A percentile compares a stretch with the other conserved stretches of the same genome.
phyloP scores from a whole-genome alignment of 2,888 invertebrate genomes.

The Neocrepidodera transversa region DNA sequence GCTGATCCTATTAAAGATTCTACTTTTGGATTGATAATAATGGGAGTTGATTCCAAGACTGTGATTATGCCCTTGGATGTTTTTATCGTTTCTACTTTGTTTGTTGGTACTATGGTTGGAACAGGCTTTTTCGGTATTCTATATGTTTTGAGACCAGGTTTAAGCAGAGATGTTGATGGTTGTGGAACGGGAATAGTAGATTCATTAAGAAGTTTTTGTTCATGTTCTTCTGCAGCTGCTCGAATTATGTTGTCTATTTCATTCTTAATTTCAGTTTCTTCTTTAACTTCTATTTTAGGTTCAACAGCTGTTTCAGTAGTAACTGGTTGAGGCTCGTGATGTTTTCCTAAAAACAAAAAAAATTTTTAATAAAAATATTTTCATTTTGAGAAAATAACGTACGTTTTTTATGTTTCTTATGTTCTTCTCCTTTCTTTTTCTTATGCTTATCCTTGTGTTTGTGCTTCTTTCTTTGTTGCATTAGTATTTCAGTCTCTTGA shows the following conservation, averaged over 20 bases:
- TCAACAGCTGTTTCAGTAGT: not conserved
- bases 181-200: slow-evolving; percentile 11
- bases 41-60: slow-evolving; percentile 39
- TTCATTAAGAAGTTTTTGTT: slow-evolving; percentile 44
- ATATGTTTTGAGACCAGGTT: slow-evolving; percentile 39
- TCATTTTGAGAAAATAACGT: slow-evolving; percentile 27
- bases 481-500: slow-evolving; percentile 48
- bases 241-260: slow-evolving; percentile 57
- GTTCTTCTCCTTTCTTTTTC: slow-evolving; percentile 51
- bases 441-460: slow-evolving; percentile 50
- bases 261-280: slow-evolving; percentile 42
- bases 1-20: not conserved
- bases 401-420: slow-evolving; percentile 55
- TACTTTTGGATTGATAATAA: slow-evolving; percentile 28
- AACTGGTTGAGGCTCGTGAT: slow-evolving; percentile 18
- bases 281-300: not conserved
- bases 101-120: slow-evolving; percentile 29
- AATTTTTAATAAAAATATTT: not conserved
- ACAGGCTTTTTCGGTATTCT: slow-evolving; percentile 41
- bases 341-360: slow-evolving; percentile 35
- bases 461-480: slow-evolving; percentile 52
- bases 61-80: slow-evolving; percentile 49
- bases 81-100: slow-evolving; percentile 48
- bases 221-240: slow-evolving; percentile 56
- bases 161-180: slow-evolving; percentile 10